Base-by-base conservation (phyloP, 2,113 vertebrate species). In the Xiphorhynchus elegans region DNA sequence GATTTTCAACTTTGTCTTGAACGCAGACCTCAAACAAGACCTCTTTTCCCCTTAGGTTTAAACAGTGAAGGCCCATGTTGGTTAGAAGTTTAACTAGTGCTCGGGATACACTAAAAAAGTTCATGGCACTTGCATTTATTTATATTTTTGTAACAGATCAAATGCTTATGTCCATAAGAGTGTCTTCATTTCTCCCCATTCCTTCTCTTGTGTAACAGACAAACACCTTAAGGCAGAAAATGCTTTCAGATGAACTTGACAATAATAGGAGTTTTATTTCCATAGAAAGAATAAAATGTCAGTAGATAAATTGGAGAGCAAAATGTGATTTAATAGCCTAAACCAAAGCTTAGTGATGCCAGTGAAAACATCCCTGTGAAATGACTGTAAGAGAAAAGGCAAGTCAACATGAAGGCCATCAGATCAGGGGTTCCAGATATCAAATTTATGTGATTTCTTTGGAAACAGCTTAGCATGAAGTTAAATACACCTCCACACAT, bases 181-280 rank as follows among this genome's bases (percentile, higher is more conserved):
- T 16, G n/a, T 63, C 82, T 74, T 91, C 5, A 42, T 87, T 90
- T 85, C 63, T 88, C 69, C 25, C 11, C 19, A 35, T 79, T 53
- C 35, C n/a, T 86, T 83, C 75, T 44, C 37, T 50, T 47, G 28
- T 86, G 56, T 49, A 80, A 80, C 52, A 69, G 35, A 18, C 39
- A 86, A 94, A 85, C 62, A 91, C 81, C 66, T 91, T 85, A 62
- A 82, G 85, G 90, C 47, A 91, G 52, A 87, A 95, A 92, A 87
- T 52, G 11, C 35, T 88, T 93, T 92, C 75, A 90, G 46, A 90
- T 55, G 21, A 60, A 56, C 56, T 91, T 90, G 79, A 90, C 47
- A 92, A 70, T 67, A 86, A 75, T 23, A 79, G 29, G 84, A 24
- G 29, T 40, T 93, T 94, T 96, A 74, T 52, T 56, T 90, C 40